phyloP scores from a whole-genome alignment of 1,140 invertebrate genomes.

The Drosophila grimshawi region DNA sequence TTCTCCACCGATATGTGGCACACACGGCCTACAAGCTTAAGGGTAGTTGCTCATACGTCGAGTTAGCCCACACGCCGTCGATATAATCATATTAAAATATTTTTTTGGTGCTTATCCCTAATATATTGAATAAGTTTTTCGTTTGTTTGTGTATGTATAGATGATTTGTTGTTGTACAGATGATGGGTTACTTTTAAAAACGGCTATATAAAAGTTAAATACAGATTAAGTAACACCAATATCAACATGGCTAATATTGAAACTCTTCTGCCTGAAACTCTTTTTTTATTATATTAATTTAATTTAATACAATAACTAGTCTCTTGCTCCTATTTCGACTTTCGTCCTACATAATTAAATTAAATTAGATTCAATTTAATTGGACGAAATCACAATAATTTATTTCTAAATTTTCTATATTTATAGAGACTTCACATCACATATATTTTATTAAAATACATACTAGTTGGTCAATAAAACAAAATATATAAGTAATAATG shows the following conservation, averaged over 20 bases:
- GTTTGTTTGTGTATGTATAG: not conserved
- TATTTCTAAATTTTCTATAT: no score
- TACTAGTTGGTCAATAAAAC: no score
- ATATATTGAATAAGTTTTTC: not conserved
- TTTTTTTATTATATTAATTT: not conserved
- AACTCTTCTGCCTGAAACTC: not conserved
- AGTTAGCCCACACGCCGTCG: not conserved
- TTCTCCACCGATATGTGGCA: not conserved
- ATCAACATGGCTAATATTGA: conserved; percentile 2
- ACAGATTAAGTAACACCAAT: not conserved
- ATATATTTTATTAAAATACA: no score
- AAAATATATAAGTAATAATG: not conserved
- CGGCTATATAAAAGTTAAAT: not conserved
- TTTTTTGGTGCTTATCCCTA: not conserved
- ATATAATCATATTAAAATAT: conserved; percentile 1
- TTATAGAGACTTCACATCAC: no score
- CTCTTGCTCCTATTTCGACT: not conserved
- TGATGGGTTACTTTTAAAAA: not conserved
- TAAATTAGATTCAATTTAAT: no score
- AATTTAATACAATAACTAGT: not conserved
- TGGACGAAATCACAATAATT: no score
- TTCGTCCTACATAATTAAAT: no score
- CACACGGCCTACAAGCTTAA: not conserved
- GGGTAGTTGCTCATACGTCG: conserved; percentile 21
- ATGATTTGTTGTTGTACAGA: not conserved